Percentiles rank a stretch among this genome's conserved stretches.
Evolutionary conservation across 2,113 vertebrate genomes (phyloP).

Genomic region (Alethe diademata): DNA sequence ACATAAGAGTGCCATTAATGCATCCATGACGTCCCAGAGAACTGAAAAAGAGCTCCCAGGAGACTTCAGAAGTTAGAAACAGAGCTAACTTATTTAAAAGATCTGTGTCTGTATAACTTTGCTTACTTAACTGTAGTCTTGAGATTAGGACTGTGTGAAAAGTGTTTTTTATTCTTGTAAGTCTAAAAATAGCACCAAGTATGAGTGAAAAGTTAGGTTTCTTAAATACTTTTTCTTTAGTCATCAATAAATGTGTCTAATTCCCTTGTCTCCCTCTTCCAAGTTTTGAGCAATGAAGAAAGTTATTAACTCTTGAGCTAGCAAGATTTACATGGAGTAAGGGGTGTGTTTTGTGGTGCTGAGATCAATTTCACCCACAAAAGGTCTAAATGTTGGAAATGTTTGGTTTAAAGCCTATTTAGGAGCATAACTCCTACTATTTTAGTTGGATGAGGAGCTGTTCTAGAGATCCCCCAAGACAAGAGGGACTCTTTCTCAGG

Average conservation of each 20-base stretch:
- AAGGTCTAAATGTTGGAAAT: background rate
- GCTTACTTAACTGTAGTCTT: background rate
- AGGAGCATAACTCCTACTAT: background rate
- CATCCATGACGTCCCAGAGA: background rate
- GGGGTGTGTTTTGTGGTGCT: background rate
- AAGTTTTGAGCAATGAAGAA: background rate
- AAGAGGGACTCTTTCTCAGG: background rate
- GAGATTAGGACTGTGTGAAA: background rate
- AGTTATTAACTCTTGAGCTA: background rate
- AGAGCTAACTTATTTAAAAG: background rate
- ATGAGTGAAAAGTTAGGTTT: background rate
- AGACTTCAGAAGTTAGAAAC: constrained; percentile 26
- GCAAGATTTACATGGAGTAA: background rate
- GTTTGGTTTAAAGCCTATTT: background rate
- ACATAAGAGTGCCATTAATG: constrained; percentile 23
- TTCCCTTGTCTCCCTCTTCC: background rate
- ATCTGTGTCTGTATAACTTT: background rate
- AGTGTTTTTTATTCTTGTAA: background rate
- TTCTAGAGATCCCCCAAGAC: background rate
- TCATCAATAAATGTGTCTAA: background rate
- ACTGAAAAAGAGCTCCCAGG: constrained; percentile 3
- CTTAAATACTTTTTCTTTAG: background rate
- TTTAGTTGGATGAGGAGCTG: background rate
- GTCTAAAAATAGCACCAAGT: background rate
- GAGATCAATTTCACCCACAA: background rate